Conservation (phyloP, 2,888 invertebrate genomes). For the Eupithecia tripunctaria region DNA sequence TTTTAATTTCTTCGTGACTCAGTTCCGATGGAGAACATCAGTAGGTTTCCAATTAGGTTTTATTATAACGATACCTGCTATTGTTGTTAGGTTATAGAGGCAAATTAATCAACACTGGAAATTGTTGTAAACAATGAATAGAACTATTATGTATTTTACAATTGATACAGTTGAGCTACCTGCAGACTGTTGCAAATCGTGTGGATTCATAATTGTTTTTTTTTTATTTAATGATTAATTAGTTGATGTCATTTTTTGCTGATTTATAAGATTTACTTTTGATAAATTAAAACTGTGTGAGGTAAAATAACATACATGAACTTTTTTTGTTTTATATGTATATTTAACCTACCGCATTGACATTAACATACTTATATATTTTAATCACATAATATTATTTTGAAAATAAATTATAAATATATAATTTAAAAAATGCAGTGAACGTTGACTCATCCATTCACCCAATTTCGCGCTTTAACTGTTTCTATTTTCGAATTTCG, state of each 20-base stretch:
- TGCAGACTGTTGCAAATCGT: neutral
- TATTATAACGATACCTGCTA: neutral
- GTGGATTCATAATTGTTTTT: neutral
- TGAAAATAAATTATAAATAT: neutral
- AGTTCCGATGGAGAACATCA: neutral
- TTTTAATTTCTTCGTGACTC: constrained; percentile 2
- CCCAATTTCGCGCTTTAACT: constrained; percentile 71
- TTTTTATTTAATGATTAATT: neutral
- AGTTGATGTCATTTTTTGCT: neutral
- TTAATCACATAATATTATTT: neutral
- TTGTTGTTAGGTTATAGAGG: too few relatives aligned
- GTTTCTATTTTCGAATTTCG: constrained; percentile 70
- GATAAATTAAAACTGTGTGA: neutral
- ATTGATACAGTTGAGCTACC: too few relatives aligned
- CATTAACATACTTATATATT: neutral
- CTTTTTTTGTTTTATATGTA: neutral
- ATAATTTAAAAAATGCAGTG: constrained; percentile 38
- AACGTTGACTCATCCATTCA: constrained; percentile 53
- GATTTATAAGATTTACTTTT: neutral
- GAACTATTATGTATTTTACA: too few relatives aligned
- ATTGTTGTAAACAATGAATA: too few relatives aligned
- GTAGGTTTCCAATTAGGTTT: neutral
- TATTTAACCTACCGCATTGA: neutral
- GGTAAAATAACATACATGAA: neutral
- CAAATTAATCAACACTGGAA: too few relatives aligned